Conservation (phyloP, 2,888 invertebrate species). For the Hydrotaea cyrtoneurina region DNA sequence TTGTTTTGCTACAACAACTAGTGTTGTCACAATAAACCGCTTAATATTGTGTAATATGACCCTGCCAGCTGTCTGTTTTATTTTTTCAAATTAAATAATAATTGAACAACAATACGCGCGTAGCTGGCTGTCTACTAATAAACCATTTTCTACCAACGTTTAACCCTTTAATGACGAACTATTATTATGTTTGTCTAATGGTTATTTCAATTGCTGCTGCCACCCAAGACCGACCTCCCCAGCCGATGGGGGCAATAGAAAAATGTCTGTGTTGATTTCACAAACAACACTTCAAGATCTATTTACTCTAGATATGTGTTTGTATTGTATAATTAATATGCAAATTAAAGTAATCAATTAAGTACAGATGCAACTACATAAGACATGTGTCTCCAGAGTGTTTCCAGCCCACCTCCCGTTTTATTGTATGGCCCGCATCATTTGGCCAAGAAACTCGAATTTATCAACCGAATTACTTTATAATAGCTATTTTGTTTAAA, state of each 20-base stretch:
- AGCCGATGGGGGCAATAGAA: background rate
- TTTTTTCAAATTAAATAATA: no score
- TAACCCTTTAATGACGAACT: background rate
- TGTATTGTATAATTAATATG: constrained; percentile 9
- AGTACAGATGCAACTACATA: background rate
- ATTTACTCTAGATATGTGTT: background rate
- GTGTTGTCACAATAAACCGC: no score
- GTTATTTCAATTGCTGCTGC: background rate
- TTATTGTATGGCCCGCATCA: constrained; percentile 17
- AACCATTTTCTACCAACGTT: no score
- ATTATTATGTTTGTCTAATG: background rate
- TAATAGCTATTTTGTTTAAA: constrained; percentile 4
- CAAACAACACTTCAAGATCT: constrained; percentile 30
- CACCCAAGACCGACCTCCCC: background rate
- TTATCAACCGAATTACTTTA: background rate
- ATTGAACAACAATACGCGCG: no score
- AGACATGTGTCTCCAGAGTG: background rate
- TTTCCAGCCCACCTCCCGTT: background rate
- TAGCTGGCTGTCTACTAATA: no score
- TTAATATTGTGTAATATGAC: no score
- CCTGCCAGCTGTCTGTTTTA: no score
- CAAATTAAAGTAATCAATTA: constrained; percentile 31
- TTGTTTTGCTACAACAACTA: no score
- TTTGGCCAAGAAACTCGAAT: background rate
- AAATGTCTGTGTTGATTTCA: constrained; percentile 9